Evolutionary conservation across 2,797 vertebrate species (phyloP).

Genomic region (Micrastur ruficollis): DNA sequence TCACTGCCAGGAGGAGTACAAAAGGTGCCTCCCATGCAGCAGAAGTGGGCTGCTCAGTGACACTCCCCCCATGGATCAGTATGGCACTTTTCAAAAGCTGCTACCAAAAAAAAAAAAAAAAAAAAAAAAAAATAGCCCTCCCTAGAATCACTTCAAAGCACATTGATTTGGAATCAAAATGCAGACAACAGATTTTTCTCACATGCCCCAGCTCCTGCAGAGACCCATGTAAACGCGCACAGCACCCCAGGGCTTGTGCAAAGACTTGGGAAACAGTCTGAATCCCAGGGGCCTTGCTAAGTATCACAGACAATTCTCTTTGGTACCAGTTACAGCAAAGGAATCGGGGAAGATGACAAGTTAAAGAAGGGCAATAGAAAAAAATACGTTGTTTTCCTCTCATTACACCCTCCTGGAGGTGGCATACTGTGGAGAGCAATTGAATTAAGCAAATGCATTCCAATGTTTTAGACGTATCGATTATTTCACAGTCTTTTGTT

Average conservation of each 20-base stretch:
- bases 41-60: background rate
- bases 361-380: background rate
- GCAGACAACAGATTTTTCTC: background rate
- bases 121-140: background rate
- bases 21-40: background rate
- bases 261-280: background rate
- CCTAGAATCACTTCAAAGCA: background rate
- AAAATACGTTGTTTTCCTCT: fast-evolving
- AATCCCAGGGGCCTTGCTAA: slow-evolving; percentile 11
- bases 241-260: background rate
- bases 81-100: background rate
- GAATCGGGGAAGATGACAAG: background rate
- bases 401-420: background rate
- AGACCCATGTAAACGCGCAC: background rate
- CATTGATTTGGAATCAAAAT: slow-evolving; percentile 12
- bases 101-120: background rate
- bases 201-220: background rate
- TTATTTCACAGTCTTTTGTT: background rate
- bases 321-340: background rate
- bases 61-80: background rate
- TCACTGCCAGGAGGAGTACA: background rate
- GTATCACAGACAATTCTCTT: background rate
- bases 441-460: background rate
- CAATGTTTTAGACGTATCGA: background rate
- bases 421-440: background rate